Conservation (phyloP, 1,140 invertebrate species). For the Trissolcus basalis region DNA sequence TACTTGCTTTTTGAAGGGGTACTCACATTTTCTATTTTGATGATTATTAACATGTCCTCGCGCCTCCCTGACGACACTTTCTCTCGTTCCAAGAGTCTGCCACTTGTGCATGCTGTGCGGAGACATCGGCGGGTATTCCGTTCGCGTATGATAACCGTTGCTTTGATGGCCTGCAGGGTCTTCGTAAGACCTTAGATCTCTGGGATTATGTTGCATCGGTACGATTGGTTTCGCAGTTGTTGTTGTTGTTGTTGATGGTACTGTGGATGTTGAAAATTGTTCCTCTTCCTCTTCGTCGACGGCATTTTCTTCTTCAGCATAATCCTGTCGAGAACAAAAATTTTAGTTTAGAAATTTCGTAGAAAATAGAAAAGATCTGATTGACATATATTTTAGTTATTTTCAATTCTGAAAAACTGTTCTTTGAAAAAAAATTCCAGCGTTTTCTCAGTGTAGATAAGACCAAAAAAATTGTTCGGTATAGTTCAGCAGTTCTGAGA, state of each 20-base stretch:
- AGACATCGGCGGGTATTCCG: slow-evolving; percentile 70
- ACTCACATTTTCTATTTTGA: slow-evolving; percentile 66
- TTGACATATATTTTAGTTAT: too few species aligned
- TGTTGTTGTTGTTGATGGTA: slow-evolving; percentile 46
- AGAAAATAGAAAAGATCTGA: too few species aligned
- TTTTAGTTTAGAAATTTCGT: too few species aligned
- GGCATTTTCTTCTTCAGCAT: slow-evolving; percentile 63
- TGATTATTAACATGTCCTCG: slow-evolving; percentile 59
- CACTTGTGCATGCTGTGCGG: slow-evolving; percentile 68
- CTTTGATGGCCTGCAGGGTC: slow-evolving; percentile 60
- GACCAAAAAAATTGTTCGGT: too few species aligned
- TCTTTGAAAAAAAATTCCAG: too few species aligned
- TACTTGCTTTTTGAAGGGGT: neutral
- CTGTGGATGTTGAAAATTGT: slow-evolving; percentile 45
- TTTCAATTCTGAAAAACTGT: too few species aligned
- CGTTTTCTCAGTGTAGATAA: too few species aligned
- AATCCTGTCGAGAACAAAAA: slow-evolving; percentile 59
- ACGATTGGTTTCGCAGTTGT: slow-evolving; percentile 39
- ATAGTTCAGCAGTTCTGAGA: too few species aligned
- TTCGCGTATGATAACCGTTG: slow-evolving; percentile 65
- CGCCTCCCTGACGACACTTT: slow-evolving; percentile 67
- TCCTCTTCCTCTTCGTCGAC: slow-evolving; percentile 47
- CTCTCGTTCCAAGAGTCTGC: slow-evolving; percentile 68
- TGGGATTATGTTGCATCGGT: slow-evolving; percentile 35
- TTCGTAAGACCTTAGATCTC: slow-evolving; percentile 56